Evolutionary conservation across 2,797 vertebrate species (phyloP).

Genomic region (Trachops cirrhosus): DNA sequence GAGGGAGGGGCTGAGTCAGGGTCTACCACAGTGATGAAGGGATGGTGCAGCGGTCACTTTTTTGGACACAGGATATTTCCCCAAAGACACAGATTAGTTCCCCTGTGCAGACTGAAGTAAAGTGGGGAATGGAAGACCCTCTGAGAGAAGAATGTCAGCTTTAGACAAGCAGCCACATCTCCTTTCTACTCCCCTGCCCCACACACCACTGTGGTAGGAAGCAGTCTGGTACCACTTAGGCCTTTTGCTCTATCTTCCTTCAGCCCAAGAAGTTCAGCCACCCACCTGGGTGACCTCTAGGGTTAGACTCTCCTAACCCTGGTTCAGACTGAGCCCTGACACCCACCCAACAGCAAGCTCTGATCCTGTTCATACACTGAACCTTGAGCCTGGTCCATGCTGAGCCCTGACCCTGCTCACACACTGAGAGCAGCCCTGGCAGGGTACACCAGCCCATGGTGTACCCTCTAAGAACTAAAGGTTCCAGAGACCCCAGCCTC

Average conservation of each 20-base stretch:
- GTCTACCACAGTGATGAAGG: too few species aligned
- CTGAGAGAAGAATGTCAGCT: not conserved
- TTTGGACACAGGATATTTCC: not conserved
- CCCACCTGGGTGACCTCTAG: not conserved
- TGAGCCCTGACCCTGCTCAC: not conserved
- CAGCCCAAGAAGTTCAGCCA: not conserved
- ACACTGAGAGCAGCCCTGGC: not conserved
- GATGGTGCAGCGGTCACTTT: not conserved
- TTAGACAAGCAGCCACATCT: not conserved
- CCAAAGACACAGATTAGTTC: not conserved
- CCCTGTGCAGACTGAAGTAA: not conserved
- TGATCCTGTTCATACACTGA: not conserved
- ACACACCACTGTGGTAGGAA: not conserved
- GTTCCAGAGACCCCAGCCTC: not conserved
- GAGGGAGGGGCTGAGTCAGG: not conserved
- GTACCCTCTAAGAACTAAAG: not conserved
- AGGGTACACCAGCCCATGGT: not conserved
- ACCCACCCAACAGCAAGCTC: not conserved
- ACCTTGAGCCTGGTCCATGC: not conserved
- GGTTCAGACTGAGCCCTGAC: not conserved
- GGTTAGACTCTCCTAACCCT: not conserved
- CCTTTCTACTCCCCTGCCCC: not conserved
- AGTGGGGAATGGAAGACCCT: not conserved
- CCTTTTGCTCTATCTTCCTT: not conserved
- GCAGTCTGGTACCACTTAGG: not conserved